phyloP scores from a whole-genome alignment of 2,113 vertebrate genomes.

The Saccopteryx bilineata region DNA sequence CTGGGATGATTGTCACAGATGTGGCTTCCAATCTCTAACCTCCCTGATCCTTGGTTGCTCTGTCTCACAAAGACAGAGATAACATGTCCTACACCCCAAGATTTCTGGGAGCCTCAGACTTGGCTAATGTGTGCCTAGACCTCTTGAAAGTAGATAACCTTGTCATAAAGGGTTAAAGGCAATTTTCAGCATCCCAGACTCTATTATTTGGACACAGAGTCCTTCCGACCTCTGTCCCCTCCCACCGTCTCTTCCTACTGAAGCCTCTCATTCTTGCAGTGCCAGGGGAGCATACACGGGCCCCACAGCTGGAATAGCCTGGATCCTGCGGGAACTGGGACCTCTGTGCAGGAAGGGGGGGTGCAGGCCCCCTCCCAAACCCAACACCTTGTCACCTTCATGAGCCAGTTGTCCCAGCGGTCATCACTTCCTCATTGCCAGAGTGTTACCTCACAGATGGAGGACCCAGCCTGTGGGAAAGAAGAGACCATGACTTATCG shows the following conservation, averaged over 20 bases:
- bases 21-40: not conserved
- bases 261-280: not conserved
- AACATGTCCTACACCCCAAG: not conserved
- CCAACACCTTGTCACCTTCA: slow-evolving; percentile 14
- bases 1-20: not conserved
- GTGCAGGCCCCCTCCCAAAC: slow-evolving; percentile 35
- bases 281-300: not conserved
- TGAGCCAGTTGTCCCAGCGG: slow-evolving; percentile 82
- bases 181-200: not conserved
- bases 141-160: rapidly evolving
- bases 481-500: slow-evolving; percentile 94
- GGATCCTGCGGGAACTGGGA: rapidly evolving
- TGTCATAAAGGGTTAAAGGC: not conserved
- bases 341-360: not conserved
- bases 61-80: not conserved
- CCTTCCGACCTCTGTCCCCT: not conserved
- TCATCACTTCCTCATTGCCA: slow-evolving; percentile 83
- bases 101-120: not conserved
- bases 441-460: slow-evolving; percentile 90
- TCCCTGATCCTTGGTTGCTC: not conserved
- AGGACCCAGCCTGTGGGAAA: slow-evolving; percentile 93
- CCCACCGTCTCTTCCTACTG: not conserved
- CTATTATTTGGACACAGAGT: not conserved
- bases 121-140: not conserved
- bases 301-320: not conserved